phyloP scores from a whole-genome alignment of 2,888 invertebrate genomes.

The Ophioninae sp. region DNA sequence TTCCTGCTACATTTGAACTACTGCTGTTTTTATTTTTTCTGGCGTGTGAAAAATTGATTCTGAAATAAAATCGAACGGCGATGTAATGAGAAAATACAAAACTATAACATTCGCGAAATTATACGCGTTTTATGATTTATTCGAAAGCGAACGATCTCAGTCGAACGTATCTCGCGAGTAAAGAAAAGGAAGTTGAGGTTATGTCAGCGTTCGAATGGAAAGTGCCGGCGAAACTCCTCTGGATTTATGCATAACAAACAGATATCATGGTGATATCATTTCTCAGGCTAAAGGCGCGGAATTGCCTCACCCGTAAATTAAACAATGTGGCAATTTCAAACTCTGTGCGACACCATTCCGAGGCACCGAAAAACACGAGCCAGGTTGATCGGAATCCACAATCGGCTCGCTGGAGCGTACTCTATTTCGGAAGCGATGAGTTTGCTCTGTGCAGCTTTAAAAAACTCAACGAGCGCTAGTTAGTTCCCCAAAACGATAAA shows the following conservation, averaged over 20 bases:
- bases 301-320: constrained; percentile 22
- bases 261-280: constrained; percentile 40
- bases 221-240: constrained; percentile 36
- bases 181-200: constrained; percentile 42
- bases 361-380: constrained; percentile 1
- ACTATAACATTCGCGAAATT: neutral
- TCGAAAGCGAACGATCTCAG: neutral
- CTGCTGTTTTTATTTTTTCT: too few species aligned
- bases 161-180: neutral
- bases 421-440: constrained; percentile 94
- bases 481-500: constrained; percentile 73
- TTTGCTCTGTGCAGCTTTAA: constrained; percentile 90
- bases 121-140: neutral
- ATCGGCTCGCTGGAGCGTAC: constrained; percentile 83
- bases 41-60: neutral
- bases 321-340: neutral
- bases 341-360: neutral
- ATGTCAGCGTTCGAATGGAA: constrained; percentile 17
- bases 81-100: neutral
- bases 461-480: constrained; percentile 87
- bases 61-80: neutral
- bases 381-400: neutral
- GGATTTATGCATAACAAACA: constrained; percentile 36
- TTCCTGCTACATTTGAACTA: neutral
- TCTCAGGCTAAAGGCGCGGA: constrained; percentile 35